phyloP scores from a whole-genome alignment of 2,113 vertebrate genomes.

The Sinocyclocheilus maitianheensis region DNA sequence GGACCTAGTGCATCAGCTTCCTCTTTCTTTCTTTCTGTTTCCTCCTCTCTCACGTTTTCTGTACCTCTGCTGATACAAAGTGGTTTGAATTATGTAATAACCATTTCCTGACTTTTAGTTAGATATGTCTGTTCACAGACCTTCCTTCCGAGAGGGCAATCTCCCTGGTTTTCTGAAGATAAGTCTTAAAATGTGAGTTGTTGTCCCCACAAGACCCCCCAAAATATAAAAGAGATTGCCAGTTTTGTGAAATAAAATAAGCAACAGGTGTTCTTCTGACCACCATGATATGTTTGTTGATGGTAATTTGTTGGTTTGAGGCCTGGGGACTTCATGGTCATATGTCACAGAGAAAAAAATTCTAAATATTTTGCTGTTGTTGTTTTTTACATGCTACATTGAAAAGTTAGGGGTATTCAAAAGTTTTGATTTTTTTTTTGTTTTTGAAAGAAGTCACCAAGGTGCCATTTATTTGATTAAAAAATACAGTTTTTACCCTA shows the following conservation, averaged over 20 bases:
- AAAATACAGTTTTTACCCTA: background rate
- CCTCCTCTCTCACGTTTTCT: background rate
- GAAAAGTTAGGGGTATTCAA: background rate
- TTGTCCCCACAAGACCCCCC: background rate
- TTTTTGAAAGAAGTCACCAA: background rate
- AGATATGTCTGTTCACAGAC: slow-evolving; percentile 2
- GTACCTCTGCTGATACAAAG: slow-evolving; percentile 19
- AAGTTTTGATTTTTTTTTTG: background rate
- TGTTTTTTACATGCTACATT: background rate
- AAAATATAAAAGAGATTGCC: background rate
- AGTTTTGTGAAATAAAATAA: background rate
- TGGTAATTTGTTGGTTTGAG: background rate
- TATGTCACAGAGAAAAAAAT: background rate
- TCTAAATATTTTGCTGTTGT: background rate
- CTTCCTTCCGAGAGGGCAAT: background rate
- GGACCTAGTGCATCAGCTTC: slow-evolving; percentile 70
- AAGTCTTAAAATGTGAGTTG: background rate
- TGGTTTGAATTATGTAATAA: background rate
- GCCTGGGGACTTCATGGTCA: background rate
- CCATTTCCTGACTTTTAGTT: slow-evolving; percentile 5
- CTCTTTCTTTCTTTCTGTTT: slow-evolving; percentile 34
- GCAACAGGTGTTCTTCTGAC: background rate
- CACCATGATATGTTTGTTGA: background rate
- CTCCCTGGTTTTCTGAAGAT: slow-evolving; percentile 16
- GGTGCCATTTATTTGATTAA: background rate